These are phyloP conservation scores for Dinomys branickii DNA, from an alignment of 2,113 vertebrate species.

Conservation along the genomic window DNA sequence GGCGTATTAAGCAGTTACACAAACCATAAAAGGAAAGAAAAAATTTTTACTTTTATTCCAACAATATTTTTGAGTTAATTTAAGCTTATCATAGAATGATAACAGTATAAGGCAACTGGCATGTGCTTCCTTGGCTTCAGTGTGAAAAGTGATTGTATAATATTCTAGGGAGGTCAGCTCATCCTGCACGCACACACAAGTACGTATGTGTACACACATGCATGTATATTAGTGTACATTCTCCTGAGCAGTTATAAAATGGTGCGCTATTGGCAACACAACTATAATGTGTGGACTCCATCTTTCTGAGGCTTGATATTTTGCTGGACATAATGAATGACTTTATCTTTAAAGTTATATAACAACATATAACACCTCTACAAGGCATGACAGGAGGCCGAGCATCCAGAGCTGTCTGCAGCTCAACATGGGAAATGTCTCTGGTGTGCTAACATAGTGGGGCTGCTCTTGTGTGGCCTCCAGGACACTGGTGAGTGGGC, in stretches of 20 bases:
- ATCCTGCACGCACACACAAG: background rate
- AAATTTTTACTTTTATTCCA: slow-evolving; percentile 34
- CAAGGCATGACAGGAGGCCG: background rate
- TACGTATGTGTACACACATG: background rate
- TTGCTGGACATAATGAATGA: background rate
- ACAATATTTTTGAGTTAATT: slow-evolving; percentile 60
- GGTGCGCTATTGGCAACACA: background rate
- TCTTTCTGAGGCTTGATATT: background rate
- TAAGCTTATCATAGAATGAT: slow-evolving; percentile 26
- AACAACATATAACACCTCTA: background rate
- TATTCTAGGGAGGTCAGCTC: background rate
- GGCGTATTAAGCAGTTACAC: slow-evolving; percentile 6
- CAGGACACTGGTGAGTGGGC: background rate
- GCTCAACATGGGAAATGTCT: background rate
- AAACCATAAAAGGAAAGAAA: slow-evolving; percentile 2
- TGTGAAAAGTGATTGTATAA: slow-evolving; percentile 3
- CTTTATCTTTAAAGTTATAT: background rate
- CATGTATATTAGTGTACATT: background rate
- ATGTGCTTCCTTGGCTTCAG: background rate
- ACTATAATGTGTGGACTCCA: background rate
- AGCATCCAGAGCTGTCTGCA: background rate
- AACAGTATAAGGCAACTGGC: background rate
- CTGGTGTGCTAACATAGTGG: background rate
- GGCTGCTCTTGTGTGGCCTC: background rate
- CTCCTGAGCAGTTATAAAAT: background rate